Percentiles rank a stretch among this genome's conserved stretches.
Evolutionary conservation across 2,797 vertebrate species (phyloP).

Genomic region (Peromyscus aztecus): DNA sequence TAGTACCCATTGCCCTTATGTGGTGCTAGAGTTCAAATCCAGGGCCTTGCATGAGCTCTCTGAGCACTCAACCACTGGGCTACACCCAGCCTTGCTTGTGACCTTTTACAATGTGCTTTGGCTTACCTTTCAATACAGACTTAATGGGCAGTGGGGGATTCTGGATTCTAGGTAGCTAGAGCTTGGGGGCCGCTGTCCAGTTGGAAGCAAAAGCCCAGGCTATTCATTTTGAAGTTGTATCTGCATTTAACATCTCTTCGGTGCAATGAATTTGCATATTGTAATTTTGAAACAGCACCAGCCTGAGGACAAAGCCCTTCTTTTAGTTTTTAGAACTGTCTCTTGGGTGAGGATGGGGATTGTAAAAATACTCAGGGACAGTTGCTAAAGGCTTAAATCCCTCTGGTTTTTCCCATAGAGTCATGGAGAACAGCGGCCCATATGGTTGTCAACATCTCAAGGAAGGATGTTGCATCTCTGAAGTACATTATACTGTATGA

Average conservation of each 20-base stretch:
- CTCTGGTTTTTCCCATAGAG: background rate
- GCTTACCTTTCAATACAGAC: background rate
- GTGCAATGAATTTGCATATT: background rate
- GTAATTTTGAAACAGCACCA: background rate
- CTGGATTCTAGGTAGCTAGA: background rate
- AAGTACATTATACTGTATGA: background rate
- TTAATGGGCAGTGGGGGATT: background rate
- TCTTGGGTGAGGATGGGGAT: background rate
- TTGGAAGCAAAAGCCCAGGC: background rate
- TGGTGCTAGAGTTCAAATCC: too few relatives aligned
- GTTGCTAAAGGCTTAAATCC: too few relatives aligned
- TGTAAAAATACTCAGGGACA: background rate
- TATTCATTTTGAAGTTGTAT: background rate
- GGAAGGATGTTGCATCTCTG: background rate
- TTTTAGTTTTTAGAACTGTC: background rate
- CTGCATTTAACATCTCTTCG: background rate
- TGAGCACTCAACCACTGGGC: background rate
- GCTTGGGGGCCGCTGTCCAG: background rate
- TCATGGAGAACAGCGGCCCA: background rate
- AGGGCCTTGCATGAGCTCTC: too few relatives aligned
- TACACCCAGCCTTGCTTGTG: background rate
- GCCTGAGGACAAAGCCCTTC: background rate
- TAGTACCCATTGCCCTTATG: rapidly evolving
- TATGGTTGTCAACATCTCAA: background rate
- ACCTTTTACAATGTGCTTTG: background rate